Percentiles rank a stretch among this genome's conserved stretches.
Evolutionary conservation across 2,888 invertebrate genomes (phyloP).

Genomic region (Conomelus anceps): DNA sequence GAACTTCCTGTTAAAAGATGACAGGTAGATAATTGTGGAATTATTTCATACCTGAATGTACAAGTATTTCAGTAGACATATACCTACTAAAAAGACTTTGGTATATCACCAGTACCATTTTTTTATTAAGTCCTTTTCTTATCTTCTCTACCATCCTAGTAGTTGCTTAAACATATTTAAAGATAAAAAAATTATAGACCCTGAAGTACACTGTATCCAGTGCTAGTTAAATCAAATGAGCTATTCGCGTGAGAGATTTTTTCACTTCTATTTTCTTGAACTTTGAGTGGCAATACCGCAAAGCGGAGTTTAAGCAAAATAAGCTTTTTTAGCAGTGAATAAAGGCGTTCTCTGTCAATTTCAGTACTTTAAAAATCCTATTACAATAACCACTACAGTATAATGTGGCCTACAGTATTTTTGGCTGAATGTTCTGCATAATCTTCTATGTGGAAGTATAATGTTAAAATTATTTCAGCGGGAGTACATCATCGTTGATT

Average conservation of each 20-base stretch:
- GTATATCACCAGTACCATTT: too few species aligned
- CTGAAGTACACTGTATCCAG: background rate
- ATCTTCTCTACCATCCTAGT: too few species aligned
- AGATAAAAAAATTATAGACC: background rate
- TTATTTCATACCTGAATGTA: too few species aligned
- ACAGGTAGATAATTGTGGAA: too few species aligned
- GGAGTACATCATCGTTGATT: too few species aligned
- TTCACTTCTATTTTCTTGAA: background rate
- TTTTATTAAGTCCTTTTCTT: too few species aligned
- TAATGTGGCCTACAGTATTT: background rate
- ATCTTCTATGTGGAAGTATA: background rate
- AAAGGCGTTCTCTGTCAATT: background rate
- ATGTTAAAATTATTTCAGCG: too few species aligned
- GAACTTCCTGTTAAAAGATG: too few species aligned
- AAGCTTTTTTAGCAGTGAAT: background rate
- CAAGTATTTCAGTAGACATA: too few species aligned
- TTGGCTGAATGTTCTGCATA: background rate
- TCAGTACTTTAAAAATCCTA: background rate
- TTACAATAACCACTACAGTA: background rate
- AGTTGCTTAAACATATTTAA: too few species aligned
- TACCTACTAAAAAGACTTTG: too few species aligned
- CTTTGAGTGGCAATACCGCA: background rate
- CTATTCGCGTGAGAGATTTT: background rate
- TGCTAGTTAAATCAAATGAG: background rate
- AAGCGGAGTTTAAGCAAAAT: too few species aligned